These are phyloP conservation scores for Sarcophaga carnaria DNA, from an alignment of 2,888 invertebrate genomes.

Conservation along the genomic window DNA sequence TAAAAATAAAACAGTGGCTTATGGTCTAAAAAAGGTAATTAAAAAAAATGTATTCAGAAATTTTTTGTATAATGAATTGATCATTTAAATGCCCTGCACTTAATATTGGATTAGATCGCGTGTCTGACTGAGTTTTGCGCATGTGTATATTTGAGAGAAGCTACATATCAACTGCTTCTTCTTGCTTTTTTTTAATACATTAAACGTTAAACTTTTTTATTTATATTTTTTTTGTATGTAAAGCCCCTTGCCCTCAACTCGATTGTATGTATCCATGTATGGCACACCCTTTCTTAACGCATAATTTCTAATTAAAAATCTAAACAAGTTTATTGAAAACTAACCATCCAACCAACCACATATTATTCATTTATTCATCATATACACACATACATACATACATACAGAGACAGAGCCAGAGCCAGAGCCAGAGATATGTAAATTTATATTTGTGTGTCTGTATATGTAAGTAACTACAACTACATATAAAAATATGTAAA, in stretches of 20 bases:
- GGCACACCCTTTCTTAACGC: constrained; percentile 48
- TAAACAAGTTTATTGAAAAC: constrained; percentile 15
- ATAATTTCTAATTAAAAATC: constrained; percentile 50
- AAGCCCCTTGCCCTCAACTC: background rate
- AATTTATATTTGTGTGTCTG: too few relatives aligned
- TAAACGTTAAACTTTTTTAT: background rate
- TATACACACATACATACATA: background rate
- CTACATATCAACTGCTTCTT: background rate
- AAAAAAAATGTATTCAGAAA: too few relatives aligned
- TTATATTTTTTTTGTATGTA: too few relatives aligned
- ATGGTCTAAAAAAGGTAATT: too few relatives aligned
- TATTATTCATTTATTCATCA: background rate
- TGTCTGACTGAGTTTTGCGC: background rate
- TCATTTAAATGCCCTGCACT: too few relatives aligned
- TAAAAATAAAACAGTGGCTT: too few relatives aligned
- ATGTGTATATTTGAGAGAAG: background rate
- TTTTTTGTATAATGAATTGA: too few relatives aligned
- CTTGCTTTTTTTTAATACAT: background rate
- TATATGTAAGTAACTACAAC: too few relatives aligned
- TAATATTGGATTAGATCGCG: background rate
- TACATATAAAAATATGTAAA: too few relatives aligned
- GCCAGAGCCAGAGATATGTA: too few relatives aligned
- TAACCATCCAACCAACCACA: too few relatives aligned
- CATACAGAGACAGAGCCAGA: too few relatives aligned
- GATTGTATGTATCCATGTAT: constrained; percentile 3